A percentile compares a stretch with the other conserved stretches of the same genome.
phyloP scores from a whole-genome alignment of 2,113 vertebrate species.

The Brevimyrus niger region DNA sequence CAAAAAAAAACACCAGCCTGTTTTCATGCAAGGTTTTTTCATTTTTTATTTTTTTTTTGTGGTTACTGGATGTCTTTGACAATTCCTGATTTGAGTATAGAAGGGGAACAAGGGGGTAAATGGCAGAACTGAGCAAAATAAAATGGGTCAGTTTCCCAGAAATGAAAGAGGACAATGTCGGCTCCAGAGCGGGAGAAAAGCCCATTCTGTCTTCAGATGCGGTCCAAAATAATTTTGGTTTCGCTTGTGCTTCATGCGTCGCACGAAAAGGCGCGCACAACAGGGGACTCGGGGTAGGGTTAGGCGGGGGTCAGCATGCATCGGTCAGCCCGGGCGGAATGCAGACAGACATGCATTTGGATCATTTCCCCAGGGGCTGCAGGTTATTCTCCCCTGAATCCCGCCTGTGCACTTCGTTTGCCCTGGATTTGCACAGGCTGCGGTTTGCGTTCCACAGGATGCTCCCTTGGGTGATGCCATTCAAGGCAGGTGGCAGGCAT shows the following conservation, averaged over 20 bases:
- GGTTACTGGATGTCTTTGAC: conserved; percentile 55
- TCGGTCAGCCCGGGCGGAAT: background rate
- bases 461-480: background rate
- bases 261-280: background rate
- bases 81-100: conserved; percentile 54
- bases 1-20: conserved; percentile 32
- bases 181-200: conserved; percentile 4
- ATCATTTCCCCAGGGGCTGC: background rate
- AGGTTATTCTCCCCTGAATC: background rate
- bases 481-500: background rate
- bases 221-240: conserved; percentile 12
- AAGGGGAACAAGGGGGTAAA: conserved; percentile 40
- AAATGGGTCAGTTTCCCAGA: conserved; percentile 61
- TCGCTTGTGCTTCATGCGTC: background rate
- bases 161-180: conserved; percentile 58
- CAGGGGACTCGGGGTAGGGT: background rate
- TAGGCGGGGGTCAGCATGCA: background rate
- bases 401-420: background rate
- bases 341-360: background rate
- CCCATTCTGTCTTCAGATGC: background rate
- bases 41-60: conserved; percentile 37
- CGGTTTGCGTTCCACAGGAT: background rate
- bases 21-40: conserved; percentile 41
- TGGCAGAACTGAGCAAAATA: conserved; percentile 45
- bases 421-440: background rate